A percentile compares a stretch with the other conserved stretches of the same genome.
phyloP scores from a whole-genome alignment of 2,113 vertebrate genomes.

The Chamaea fasciata region DNA sequence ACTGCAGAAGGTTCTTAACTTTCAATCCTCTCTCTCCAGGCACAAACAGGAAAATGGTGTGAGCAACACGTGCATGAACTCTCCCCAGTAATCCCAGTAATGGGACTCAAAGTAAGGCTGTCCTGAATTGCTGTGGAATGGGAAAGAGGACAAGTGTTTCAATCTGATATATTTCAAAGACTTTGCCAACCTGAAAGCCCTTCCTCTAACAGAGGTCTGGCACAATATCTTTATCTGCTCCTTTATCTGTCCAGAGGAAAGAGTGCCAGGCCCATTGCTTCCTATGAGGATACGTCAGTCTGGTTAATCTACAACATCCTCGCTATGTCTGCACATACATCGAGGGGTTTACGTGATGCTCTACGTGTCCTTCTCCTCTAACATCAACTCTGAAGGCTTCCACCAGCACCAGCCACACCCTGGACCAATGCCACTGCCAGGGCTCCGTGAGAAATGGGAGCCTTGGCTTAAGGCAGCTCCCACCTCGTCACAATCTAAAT shows the following conservation, averaged over 20 bases:
- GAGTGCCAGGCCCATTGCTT: constrained; percentile 42
- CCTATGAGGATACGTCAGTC: background rate
- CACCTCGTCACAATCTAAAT: background rate
- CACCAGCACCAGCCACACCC: background rate
- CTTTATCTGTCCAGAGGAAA: constrained; percentile 41
- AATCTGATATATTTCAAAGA: constrained; percentile 24
- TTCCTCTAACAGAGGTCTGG: constrained; percentile 20
- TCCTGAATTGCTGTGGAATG: background rate
- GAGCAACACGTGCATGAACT: background rate
- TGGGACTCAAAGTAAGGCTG: background rate
- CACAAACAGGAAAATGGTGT: background rate
- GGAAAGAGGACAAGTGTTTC: constrained; percentile 11
- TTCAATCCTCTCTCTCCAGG: background rate
- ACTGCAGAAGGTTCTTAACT: background rate
- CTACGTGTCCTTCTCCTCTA: background rate
- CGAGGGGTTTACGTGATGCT: background rate
- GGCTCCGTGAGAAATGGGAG: background rate
- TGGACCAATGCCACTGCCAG: background rate
- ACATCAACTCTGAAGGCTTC: background rate
- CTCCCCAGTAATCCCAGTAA: background rate
- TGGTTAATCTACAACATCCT: background rate
- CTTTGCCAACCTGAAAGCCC: constrained; percentile 13
- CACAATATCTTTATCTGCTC: constrained; percentile 18
- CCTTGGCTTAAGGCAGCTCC: background rate
- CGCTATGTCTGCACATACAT: background rate